These are phyloP conservation scores for Troides helena DNA, from an alignment of 2,888 invertebrate genomes.

Conservation along the genomic window DNA sequence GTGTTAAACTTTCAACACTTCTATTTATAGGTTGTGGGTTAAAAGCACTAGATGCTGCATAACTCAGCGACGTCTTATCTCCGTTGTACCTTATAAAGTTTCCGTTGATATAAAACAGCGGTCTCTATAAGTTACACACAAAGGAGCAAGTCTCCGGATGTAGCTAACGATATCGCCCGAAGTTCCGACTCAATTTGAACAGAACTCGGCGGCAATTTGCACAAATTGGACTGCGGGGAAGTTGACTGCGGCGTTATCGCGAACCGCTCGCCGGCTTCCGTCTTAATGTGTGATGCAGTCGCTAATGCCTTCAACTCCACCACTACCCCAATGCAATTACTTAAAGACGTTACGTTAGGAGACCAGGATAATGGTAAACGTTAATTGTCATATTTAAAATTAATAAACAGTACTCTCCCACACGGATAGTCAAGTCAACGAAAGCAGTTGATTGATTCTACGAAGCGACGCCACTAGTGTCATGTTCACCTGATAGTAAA, in stretches of 20 bases:
- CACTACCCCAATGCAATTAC: conserved; percentile 22
- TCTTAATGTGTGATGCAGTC: conserved; percentile 35
- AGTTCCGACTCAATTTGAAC: conserved; percentile 54
- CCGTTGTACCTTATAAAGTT: too few relatives aligned
- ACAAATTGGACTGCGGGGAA: conserved; percentile 59
- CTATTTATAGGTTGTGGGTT: too few relatives aligned
- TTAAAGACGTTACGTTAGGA: conserved; percentile 36
- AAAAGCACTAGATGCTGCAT: too few relatives aligned
- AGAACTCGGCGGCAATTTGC: conserved; percentile 58
- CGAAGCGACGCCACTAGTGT: too few relatives aligned
- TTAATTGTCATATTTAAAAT: conserved; percentile 9
- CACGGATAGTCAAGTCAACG: too few relatives aligned
- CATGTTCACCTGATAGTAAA: too few relatives aligned
- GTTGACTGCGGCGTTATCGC: conserved; percentile 50
- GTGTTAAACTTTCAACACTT: too few relatives aligned
- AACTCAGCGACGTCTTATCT: too few relatives aligned
- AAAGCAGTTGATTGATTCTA: too few relatives aligned
- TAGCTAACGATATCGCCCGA: conserved; percentile 54
- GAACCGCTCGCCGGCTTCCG: conserved; percentile 34
- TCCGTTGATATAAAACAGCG: background rate
- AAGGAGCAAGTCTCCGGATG: conserved; percentile 42
- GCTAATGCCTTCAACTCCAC: conserved; percentile 29
- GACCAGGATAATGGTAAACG: conserved; percentile 32
- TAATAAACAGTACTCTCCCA: too few relatives aligned
- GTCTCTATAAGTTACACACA: conserved; percentile 28